phyloP scores from a whole-genome alignment of 2,797 vertebrate genomes.

The Bufotes viridis region DNA sequence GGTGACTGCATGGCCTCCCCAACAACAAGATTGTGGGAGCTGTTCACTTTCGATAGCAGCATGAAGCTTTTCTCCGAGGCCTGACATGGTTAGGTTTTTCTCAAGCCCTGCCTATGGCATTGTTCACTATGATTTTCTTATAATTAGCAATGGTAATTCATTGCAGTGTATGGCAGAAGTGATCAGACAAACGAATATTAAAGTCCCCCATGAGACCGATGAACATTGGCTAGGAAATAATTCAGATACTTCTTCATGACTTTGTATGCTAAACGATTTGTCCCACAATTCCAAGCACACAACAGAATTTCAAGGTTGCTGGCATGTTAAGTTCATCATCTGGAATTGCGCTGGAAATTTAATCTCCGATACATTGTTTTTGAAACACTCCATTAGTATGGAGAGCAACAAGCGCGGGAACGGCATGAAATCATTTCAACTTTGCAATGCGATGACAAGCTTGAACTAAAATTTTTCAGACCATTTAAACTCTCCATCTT shows the following conservation, averaged over 20 bases:
- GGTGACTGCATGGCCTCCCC: too few relatives aligned
- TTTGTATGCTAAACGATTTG: constrained; percentile 50
- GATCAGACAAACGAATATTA: too few relatives aligned
- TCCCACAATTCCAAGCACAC: constrained; percentile 3
- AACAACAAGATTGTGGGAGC: too few relatives aligned
- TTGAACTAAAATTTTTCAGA: constrained; percentile 38
- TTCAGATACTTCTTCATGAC: constrained; percentile 36
- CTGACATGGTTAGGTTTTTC: too few relatives aligned
- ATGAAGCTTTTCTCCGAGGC: too few relatives aligned
- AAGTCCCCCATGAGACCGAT: too few relatives aligned
- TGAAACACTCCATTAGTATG: constrained; percentile 59
- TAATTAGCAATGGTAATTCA: too few relatives aligned
- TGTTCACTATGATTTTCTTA: too few relatives aligned
- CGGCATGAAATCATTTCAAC: constrained; percentile 46
- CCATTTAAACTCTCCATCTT: constrained; percentile 21
- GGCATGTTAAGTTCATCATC: constrained; percentile 53
- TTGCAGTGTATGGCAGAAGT: too few relatives aligned
- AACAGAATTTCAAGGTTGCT: constrained; percentile 54
- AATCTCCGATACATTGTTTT: constrained; percentile 39
- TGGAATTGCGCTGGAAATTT: constrained; percentile 43
- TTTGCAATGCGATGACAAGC: constrained; percentile 36
- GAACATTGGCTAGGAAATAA: constrained; percentile 40
- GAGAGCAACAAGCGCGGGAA: constrained; percentile 45
- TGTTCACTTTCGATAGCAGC: too few relatives aligned
- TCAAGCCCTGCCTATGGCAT: too few relatives aligned